phyloP scores from a whole-genome alignment of 2,113 vertebrate genomes.

The Apistogramma diplotaenia region DNA sequence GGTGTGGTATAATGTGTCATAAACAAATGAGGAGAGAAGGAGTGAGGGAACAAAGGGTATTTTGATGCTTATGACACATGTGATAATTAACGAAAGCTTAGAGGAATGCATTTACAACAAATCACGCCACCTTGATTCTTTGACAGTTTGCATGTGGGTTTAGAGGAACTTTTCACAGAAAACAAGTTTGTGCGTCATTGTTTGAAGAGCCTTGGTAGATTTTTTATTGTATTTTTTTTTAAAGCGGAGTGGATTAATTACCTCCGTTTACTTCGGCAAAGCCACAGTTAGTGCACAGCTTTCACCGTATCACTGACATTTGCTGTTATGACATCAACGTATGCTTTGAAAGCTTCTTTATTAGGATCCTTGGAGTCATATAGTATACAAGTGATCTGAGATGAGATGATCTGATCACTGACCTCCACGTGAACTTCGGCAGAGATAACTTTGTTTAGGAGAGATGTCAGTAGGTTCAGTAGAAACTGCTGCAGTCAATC shows the following conservation, averaged over 20 bases:
- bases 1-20: constrained; percentile 63
- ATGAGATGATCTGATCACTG: constrained; percentile 52
- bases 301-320: constrained; percentile 18
- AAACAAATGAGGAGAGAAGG: constrained; percentile 51
- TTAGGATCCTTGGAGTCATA: constrained; percentile 7
- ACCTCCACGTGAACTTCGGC: constrained; percentile 58
- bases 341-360: constrained; percentile 44
- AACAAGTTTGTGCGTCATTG: constrained; percentile 39
- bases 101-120: constrained; percentile 50
- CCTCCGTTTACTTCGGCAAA: constrained; percentile 21
- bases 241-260: not conserved
- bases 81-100: constrained; percentile 68
- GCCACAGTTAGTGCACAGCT: not conserved
- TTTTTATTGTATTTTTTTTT: not conserved
- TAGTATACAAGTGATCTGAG: constrained; percentile 11
- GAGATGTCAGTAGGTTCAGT: constrained; percentile 51
- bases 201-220: constrained; percentile 25
- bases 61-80: constrained; percentile 71
- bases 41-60: constrained; percentile 61
- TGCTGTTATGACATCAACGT: constrained; percentile 39
- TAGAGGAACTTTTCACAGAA: constrained; percentile 27
- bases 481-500: constrained; percentile 62
- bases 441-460: constrained; percentile 68
- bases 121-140: constrained; percentile 38
- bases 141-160: constrained; percentile 48